Conservation (phyloP, 1,140 invertebrate genomes). For the Drosophila kurseongensis region DNA sequence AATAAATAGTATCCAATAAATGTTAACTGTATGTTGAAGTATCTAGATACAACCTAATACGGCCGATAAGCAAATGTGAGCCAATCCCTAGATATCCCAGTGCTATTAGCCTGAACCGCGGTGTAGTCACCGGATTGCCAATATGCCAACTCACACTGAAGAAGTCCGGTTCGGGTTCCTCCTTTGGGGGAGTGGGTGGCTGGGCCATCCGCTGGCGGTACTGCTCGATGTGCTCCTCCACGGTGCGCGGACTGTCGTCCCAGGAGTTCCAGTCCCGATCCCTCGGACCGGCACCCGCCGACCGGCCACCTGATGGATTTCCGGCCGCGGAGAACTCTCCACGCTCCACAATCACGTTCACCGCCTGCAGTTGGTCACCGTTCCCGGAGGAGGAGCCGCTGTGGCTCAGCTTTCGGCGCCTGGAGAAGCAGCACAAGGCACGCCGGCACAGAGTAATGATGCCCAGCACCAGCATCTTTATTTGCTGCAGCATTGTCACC, state of each 20-base stretch:
- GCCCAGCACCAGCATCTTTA: constrained; percentile 75
- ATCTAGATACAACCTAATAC: too few relatives aligned
- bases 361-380: constrained; percentile 58
- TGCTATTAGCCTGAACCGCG: background rate
- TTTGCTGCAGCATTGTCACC: constrained; percentile 67
- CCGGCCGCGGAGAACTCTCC: constrained; percentile 41
- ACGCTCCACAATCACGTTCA: constrained; percentile 61
- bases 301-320: background rate
- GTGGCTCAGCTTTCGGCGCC: constrained; percentile 72
- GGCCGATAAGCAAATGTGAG: too few relatives aligned
- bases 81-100: too few relatives aligned
- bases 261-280: constrained; percentile 84
- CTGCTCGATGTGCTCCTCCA: constrained; percentile 84
- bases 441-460: constrained; percentile 74
- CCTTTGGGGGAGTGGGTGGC: constrained; percentile 73
- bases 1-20: too few relatives aligned
- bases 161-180: constrained; percentile 79
- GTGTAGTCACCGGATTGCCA: background rate
- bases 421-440: constrained; percentile 81
- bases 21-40: too few relatives aligned
- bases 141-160: constrained; percentile 69
- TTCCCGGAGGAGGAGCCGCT: constrained; percentile 9
- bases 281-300: background rate
- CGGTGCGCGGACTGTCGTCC: constrained; percentile 82
- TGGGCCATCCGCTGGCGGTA: constrained; percentile 80